These are phyloP conservation scores for Diphyllodes magnificus DNA, from an alignment of 2,113 vertebrate genomes.

Conservation along the genomic window DNA sequence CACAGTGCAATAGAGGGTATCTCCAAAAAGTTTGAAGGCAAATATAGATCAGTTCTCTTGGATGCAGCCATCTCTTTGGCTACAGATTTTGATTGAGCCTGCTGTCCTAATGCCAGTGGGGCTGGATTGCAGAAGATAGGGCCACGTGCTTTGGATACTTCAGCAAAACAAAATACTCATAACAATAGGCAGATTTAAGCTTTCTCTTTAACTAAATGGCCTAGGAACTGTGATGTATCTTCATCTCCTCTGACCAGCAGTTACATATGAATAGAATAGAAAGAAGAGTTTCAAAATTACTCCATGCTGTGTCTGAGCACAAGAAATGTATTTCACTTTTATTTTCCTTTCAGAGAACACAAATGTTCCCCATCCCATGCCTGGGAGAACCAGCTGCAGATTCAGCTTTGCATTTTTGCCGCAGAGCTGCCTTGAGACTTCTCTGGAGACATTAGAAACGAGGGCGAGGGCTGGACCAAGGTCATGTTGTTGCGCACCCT, in stretches of 20 bases:
- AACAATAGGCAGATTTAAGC: background rate
- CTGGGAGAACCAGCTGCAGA: background rate
- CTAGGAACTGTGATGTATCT: background rate
- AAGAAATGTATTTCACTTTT: background rate
- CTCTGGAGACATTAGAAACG: background rate
- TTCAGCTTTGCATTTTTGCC: background rate
- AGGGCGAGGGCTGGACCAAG: background rate
- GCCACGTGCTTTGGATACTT: background rate
- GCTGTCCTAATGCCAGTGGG: background rate
- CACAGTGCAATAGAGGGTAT: accelerated
- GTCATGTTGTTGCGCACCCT: background rate
- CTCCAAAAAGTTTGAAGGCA: background rate
- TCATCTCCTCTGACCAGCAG: background rate
- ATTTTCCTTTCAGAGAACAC: background rate
- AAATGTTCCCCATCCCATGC: too few species aligned
- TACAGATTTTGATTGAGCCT: background rate
- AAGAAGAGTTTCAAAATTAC: background rate
- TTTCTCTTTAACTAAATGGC: background rate
- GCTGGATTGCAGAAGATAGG: background rate
- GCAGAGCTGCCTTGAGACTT: background rate
- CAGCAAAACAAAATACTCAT: background rate
- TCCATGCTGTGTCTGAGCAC: background rate
- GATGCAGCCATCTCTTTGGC: background rate
- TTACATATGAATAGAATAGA: background rate
- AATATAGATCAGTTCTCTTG: background rate